Evolutionary conservation across 2,113 vertebrate genomes (phyloP), one percentile per base, ranked within the genome.

Genomic region (Periophthalmus modestus): DNA sequence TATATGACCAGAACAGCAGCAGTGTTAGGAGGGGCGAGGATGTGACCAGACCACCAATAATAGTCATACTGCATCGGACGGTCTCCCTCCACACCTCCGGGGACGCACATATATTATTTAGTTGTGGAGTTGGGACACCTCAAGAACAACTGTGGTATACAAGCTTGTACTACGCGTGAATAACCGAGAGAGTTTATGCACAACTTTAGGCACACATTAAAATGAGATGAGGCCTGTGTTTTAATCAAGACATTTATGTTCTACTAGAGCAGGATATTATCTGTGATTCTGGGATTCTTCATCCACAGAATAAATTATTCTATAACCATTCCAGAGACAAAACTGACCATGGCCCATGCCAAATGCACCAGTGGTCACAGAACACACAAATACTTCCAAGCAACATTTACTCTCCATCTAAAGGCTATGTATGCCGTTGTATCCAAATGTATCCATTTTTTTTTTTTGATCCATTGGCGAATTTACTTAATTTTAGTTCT

Each of bases 21-120:
- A 79, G 62, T 0, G 55, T 73, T 65, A 79, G 79, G 75, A 73
- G 62, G n/a, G 50, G 71, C 69, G 28, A 68, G 66, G 77, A 88
- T 85, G 86, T 79, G 85, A 87, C 79, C 66, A 73, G 81, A 82
- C 79, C 77, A 74, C 74, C 75, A 87, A 84, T 77, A 74, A 74
- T 46, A 46, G 47, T 39, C 34, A 61, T 23, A 59, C 65, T 46
- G 7, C 61, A 69, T 66, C 39, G 48, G 55, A 48, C 23, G 39
- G 69, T 48, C 36, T 63, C 63, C 57, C 21, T 75, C 61, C 72
- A 74, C 58, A 72, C 67, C n/a, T 77, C 55, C 46, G n/a, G 72
- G 33, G 77, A 71, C 79, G 58, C 28, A 78, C 68, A 82, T 81
- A 74, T 69, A 78, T 86, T 70, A 88, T 84, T 82, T 23, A 78